A percentile compares a stretch with the other conserved stretches of the same genome.
phyloP scores from a whole-genome alignment of 2,113 vertebrate genomes.

The Ammospiza caudacuta region DNA sequence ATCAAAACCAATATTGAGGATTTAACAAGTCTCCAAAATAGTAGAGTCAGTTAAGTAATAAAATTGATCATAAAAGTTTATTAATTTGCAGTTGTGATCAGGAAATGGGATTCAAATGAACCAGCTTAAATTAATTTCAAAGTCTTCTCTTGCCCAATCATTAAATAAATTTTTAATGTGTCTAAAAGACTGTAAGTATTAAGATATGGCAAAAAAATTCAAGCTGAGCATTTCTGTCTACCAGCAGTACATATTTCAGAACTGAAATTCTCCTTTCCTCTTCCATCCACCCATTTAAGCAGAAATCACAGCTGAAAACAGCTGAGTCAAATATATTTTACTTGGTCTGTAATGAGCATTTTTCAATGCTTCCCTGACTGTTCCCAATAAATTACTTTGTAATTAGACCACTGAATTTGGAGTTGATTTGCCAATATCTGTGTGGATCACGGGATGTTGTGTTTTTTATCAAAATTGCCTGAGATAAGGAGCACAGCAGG shows the following conservation, averaged over 20 bases:
- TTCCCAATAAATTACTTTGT: not conserved
- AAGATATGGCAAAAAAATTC: not conserved
- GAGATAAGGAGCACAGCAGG: not conserved
- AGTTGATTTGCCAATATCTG: not conserved
- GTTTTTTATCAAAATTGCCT: not conserved
- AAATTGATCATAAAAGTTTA: not conserved
- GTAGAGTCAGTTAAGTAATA: not conserved
- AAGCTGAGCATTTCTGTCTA: not conserved
- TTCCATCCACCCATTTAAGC: not conserved
- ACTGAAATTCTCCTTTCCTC: not conserved
- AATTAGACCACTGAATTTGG: not conserved
- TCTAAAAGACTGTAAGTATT: not conserved
- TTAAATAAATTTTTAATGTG: not conserved
- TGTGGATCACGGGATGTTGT: not conserved
- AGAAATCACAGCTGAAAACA: not conserved
- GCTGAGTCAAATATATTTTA: not conserved
- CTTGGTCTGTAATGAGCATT: not conserved
- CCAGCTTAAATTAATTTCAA: not conserved
- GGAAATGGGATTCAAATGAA: not conserved
- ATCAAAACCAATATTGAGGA: not conserved
- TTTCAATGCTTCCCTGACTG: not conserved
- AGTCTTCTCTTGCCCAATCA: not conserved
- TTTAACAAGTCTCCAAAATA: not conserved
- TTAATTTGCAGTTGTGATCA: not conserved
- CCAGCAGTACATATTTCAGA: not conserved